A percentile compares a stretch with the other conserved stretches of the same genome.
These are phyloP conservation scores for Radopholus similis DNA, from an alignment of 1,140 invertebrate species.

Conservation along the genomic window DNA sequence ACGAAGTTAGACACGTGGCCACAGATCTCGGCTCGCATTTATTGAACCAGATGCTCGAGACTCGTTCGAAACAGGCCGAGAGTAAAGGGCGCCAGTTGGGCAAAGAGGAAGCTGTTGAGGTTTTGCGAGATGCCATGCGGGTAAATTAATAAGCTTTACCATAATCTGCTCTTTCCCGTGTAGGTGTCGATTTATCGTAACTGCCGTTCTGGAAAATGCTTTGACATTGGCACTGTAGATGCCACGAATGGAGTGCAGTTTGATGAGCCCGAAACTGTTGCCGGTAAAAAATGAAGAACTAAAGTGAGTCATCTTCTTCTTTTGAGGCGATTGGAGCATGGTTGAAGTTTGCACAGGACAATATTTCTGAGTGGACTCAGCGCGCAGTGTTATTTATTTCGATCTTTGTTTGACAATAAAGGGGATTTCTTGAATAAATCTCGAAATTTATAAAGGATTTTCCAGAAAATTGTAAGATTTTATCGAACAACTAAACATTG, in stretches of 20 bases:
- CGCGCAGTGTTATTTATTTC: no score
- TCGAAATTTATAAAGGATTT: no score
- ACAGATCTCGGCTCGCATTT: conserved; percentile 52
- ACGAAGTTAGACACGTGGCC: conserved; percentile 43
- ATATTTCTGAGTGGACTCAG: no score
- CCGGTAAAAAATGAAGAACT: no score
- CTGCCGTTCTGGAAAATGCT: conserved; percentile 36
- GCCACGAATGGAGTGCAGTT: conserved; percentile 20
- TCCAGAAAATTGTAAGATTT: no score
- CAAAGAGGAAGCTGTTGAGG: conserved; percentile 33
- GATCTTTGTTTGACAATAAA: no score
- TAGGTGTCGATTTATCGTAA: conserved; percentile 48
- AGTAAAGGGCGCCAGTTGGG: conserved; percentile 6
- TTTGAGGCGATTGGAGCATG: no score
- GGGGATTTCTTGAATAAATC: no score
- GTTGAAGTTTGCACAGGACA: background rate
- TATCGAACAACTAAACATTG: no score
- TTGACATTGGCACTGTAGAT: conserved; percentile 41
- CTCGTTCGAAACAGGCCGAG: background rate
- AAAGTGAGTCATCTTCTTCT: no score
- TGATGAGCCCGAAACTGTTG: conserved; percentile 32
- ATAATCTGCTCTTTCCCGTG: conserved; percentile 20
- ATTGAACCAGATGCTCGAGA: conserved; percentile 40
- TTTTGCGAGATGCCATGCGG: background rate
- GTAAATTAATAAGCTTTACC: background rate